These are phyloP conservation scores for Eriocheir sinensis DNA, from an alignment of 1,140 invertebrate genomes.

Conservation along the genomic window DNA sequence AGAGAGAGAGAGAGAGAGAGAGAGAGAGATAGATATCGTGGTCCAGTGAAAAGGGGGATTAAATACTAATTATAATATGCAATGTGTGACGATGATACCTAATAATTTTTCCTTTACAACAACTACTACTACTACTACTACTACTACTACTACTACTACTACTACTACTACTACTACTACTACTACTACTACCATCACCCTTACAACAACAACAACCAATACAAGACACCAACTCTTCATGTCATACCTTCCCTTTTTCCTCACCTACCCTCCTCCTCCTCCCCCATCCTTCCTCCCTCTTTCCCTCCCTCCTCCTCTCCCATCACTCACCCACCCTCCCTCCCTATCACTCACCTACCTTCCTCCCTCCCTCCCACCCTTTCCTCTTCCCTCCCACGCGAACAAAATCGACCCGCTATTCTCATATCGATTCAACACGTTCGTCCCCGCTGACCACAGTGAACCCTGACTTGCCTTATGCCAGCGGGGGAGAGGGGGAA, in stretches of 20 bases:
- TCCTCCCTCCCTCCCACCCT: neutral
- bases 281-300: neutral
- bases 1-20: too few relatives aligned
- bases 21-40: too few relatives aligned
- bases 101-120: neutral
- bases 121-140: conserved; percentile 11
- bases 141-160: conserved; percentile 11
- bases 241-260: too few relatives aligned
- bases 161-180: conserved; percentile 25
- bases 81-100: neutral
- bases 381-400: neutral
- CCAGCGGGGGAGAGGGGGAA: neutral
- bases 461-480: too few relatives aligned
- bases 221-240: too few relatives aligned
- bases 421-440: neutral
- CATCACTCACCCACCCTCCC: neutral
- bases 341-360: neutral
- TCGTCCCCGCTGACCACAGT: neutral
- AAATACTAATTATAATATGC: too few relatives aligned
- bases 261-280: neutral
- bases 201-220: too few relatives aligned
- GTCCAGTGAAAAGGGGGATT: too few relatives aligned
- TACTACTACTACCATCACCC: conserved; percentile 25
- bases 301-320: neutral
- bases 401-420: too few relatives aligned